Base-by-base conservation (phyloP, 2,797 vertebrate genomes). In the Echeneis naucrates region DNA sequence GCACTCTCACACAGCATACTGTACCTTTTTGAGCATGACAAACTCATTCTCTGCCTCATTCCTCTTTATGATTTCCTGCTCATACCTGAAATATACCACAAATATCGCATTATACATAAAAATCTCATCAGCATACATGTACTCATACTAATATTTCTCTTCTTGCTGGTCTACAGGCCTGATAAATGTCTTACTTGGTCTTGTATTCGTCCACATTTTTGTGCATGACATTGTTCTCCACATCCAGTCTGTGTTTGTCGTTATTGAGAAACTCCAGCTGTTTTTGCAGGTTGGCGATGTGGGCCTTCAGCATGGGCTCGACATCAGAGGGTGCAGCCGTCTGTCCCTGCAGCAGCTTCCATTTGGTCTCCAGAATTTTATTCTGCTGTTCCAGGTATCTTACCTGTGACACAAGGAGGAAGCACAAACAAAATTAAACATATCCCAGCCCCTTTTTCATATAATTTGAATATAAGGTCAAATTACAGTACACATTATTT, bases 331-430 rank as follows among this genome's bases (percentile, higher is more conserved):
- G 12, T 0, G 86, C 19, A 0, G 69, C 48, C 0, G 92, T 91
- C 81, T 94, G 91, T 1, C 69, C 82, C 75, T 96, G 90, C 65
- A 98, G 75, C 35, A 97, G 85, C 2, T 75, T 77, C 97, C 96
- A 97, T 48, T 98, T 97, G 77, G 95, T 97, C 75, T 97, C 95
- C 83, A 98, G 80, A 87, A 96, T 86, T 88, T 96, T 96, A 87
- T 98, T 97, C 87, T 97, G 92, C 88, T 97, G 96, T 84, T 97
- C 96, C 85, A 97, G 87, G 78, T 85, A 76, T 52, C 94, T 90
- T 0, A 97, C 96, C 97, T 98, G 64, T 12, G 48, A 35, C 66
- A 78, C 5, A 59, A 47, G 4, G 3, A 68, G 16, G 5, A 66
- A 13, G 32, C 8, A 47, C 2, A 2, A 44, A 45, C 8, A 51